Conservation (phyloP, 2,113 vertebrate species). For the Zosterops lateralis region DNA sequence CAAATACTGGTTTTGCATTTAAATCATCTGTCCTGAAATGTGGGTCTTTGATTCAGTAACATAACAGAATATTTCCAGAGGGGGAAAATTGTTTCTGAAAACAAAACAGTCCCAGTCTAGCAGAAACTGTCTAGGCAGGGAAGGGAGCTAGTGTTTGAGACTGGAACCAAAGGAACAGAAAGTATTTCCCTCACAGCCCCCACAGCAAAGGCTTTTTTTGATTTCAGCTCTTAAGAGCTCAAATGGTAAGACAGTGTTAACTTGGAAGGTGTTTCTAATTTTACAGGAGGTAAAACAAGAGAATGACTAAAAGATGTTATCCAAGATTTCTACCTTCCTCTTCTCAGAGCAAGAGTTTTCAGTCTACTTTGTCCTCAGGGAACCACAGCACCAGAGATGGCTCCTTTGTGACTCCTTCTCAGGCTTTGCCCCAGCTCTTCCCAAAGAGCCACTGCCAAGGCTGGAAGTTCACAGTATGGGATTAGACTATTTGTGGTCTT, state of each 20-base stretch:
- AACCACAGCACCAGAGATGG: not conserved
- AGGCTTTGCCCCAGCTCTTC: not conserved
- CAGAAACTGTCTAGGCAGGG: not conserved
- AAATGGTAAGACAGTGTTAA: not conserved
- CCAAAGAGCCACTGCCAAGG: not conserved
- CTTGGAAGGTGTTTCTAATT: not conserved
- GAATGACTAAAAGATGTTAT: not conserved
- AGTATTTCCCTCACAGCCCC: not conserved
- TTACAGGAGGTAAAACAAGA: not conserved
- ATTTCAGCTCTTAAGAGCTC: not conserved
- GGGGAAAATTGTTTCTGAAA: constrained; percentile 32
- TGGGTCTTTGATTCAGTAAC: constrained; percentile 35
- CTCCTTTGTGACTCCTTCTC: not conserved
- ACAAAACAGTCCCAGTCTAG: not conserved
- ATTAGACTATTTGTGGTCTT: not conserved
- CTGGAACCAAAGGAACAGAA: not conserved
- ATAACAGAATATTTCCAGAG: constrained; percentile 38
- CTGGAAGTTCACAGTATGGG: not conserved
- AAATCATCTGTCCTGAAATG: constrained; percentile 20
- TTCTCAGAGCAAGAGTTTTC: not conserved
- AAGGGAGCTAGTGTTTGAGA: not conserved
- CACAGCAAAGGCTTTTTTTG: not conserved
- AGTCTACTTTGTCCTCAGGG: not conserved
- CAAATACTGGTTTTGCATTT: constrained; percentile 12
- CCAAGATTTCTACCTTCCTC: not conserved